Conservation (phyloP, 2,797 vertebrate genomes). For the Spea hammondii region DNA sequence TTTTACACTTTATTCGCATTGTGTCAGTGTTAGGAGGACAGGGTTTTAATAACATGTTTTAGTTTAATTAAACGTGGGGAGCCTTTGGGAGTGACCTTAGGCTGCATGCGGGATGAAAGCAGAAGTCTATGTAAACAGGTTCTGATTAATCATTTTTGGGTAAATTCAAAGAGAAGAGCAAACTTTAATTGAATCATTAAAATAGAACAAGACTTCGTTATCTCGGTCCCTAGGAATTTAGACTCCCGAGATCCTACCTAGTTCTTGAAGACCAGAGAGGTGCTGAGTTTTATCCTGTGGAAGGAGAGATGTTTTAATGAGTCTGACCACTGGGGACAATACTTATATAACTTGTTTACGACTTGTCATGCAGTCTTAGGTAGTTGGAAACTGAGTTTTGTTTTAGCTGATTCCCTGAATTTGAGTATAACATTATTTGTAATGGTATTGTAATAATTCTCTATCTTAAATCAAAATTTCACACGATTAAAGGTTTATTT, state of each 20-base stretch:
- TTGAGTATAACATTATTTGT: too few relatives aligned
- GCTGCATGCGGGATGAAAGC: conserved; percentile 3
- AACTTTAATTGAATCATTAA: conserved; percentile 6
- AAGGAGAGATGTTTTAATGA: neutral
- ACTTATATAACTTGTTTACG: neutral
- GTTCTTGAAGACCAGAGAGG: neutral
- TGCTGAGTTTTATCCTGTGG: neutral
- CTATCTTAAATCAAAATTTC: too few relatives aligned
- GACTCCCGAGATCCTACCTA: neutral
- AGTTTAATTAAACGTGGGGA: conserved; percentile 6
- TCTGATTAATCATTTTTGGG: conserved; percentile 13
- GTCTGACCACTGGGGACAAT: neutral
- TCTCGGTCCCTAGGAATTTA: neutral
- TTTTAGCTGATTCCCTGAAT: too few relatives aligned
- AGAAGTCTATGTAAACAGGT: neutral
- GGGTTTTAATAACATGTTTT: neutral
- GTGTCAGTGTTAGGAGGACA: neutral
- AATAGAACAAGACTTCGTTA: neutral
- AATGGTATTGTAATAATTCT: too few relatives aligned
- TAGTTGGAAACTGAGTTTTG: too few relatives aligned
- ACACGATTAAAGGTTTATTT: too few relatives aligned
- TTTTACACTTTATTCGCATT: neutral
- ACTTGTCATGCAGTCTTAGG: too few relatives aligned
- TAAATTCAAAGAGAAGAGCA: neutral
- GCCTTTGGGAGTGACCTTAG: neutral